phyloP scores from a whole-genome alignment of 2,797 vertebrate genomes.

The Scarus forsteni region DNA sequence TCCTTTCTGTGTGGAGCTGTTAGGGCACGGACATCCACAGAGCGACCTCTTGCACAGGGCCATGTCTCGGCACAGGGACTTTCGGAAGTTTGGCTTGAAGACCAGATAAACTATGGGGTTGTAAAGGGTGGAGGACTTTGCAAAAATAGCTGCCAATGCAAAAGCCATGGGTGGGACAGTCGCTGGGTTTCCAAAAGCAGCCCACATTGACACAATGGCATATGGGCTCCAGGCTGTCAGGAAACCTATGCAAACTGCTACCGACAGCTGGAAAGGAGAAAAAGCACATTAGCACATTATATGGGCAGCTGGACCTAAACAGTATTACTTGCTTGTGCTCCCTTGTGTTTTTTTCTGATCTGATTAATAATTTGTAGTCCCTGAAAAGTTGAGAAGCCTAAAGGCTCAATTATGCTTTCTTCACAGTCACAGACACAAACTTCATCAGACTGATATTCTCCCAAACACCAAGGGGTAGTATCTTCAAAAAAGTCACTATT shows the following conservation, averaged over 20 bases:
- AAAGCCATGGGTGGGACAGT: slow-evolving; percentile 85
- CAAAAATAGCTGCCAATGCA: slow-evolving; percentile 85
- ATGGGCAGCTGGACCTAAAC: neutral
- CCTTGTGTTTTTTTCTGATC: too few species aligned
- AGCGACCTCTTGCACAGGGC: slow-evolving; percentile 74
- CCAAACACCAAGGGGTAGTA: too few species aligned
- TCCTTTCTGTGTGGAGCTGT: slow-evolving; percentile 33
- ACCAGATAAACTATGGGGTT: slow-evolving; percentile 87
- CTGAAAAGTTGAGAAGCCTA: too few species aligned
- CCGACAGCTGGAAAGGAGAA: slow-evolving; percentile 80
- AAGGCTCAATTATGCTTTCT: too few species aligned
- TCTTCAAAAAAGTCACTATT: too few species aligned
- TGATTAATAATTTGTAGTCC: too few species aligned
- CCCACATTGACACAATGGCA: slow-evolving; percentile 87
- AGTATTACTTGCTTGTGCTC: too few species aligned
- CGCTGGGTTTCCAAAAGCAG: slow-evolving; percentile 78
- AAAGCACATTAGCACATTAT: neutral
- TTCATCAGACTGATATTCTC: too few species aligned
- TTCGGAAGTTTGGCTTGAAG: slow-evolving; percentile 89
- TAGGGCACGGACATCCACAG: slow-evolving; percentile 71
- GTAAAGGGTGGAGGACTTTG: slow-evolving; percentile 90
- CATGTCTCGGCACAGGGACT: slow-evolving; percentile 77
- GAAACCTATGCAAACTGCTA: slow-evolving; percentile 89
- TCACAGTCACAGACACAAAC: too few species aligned
- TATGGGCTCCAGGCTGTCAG: slow-evolving; percentile 90